Conservation (phyloP, 1,140 invertebrate species). For the Gryllus bimaculatus region DNA sequence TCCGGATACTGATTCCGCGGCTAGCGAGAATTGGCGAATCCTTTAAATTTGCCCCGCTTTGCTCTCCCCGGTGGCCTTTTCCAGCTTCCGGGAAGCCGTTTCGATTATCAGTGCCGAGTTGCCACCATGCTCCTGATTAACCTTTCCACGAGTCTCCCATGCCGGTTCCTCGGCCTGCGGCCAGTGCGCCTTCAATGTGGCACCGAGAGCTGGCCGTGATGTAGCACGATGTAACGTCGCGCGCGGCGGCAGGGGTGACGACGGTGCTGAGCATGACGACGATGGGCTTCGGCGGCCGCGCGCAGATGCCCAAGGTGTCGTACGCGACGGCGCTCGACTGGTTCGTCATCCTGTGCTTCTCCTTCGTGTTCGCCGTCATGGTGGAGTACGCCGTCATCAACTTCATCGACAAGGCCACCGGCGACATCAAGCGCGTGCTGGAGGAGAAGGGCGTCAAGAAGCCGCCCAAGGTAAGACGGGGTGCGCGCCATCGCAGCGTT, state of each 20-base stretch:
- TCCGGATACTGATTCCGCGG: no score
- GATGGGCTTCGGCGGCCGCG: constrained; percentile 46
- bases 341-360: constrained; percentile 49
- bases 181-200: no score
- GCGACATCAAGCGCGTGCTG: constrained; percentile 30
- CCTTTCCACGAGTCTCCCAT: no score
- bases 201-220: no score
- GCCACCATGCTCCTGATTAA: no score
- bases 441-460: constrained; percentile 28
- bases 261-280: constrained; percentile 51
- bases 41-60: no score
- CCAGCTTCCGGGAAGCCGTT: no score
- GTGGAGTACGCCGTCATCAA: constrained; percentile 52
- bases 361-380: constrained; percentile 49
- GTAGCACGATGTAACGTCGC: no score
- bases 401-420: constrained; percentile 44
- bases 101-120: no score
- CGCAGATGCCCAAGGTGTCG: constrained; percentile 46
- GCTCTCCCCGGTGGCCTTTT: no score
- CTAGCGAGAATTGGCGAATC: no score
- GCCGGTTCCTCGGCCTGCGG: no score
- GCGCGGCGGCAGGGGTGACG: constrained; percentile 39
- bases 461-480: constrained; percentile 11
- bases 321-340: constrained; percentile 52
- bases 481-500: not conserved